A percentile compares a stretch with the other conserved stretches of the same genome.
phyloP scores from a whole-genome alignment of 2,888 invertebrate species.

The Podabrus alpinus region DNA sequence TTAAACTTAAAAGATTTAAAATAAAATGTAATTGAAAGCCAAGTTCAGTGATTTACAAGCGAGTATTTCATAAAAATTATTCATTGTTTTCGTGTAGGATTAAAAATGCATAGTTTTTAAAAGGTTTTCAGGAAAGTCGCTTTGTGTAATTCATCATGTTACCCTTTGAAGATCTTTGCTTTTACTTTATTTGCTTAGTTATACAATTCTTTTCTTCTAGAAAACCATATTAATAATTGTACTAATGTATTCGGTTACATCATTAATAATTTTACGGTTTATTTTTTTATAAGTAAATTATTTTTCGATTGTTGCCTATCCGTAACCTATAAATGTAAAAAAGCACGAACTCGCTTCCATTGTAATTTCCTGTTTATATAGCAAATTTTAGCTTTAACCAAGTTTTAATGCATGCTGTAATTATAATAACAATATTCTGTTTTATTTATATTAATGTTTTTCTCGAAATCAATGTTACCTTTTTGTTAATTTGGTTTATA shows the following conservation, averaged over 20 bases:
- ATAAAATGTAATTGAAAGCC: neutral
- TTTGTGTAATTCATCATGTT: neutral
- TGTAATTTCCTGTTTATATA: neutral
- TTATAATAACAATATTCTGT: neutral
- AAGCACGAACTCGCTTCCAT: neutral
- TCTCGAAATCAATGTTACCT: neutral
- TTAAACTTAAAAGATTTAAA: no score
- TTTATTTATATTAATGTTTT: neutral
- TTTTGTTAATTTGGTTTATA: neutral
- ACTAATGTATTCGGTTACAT: neutral
- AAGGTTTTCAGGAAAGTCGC: neutral
- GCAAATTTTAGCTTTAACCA: neutral
- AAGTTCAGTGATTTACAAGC: neutral
- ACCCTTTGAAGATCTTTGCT: neutral
- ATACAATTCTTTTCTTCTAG: neutral
- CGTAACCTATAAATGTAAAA: neutral
- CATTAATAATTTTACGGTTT: neutral
- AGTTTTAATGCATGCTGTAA: neutral
- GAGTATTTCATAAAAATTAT: neutral
- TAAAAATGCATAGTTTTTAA: neutral
- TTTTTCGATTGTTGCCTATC: neutral
- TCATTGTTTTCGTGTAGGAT: neutral
- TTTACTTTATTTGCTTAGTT: neutral
- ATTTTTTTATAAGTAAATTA: neutral
- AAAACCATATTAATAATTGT: neutral